A percentile compares a stretch with the other conserved stretches of the same genome.
Conservation (phyloP, 2,888 invertebrate genomes). For the Scrobipalpa costella region DNA sequence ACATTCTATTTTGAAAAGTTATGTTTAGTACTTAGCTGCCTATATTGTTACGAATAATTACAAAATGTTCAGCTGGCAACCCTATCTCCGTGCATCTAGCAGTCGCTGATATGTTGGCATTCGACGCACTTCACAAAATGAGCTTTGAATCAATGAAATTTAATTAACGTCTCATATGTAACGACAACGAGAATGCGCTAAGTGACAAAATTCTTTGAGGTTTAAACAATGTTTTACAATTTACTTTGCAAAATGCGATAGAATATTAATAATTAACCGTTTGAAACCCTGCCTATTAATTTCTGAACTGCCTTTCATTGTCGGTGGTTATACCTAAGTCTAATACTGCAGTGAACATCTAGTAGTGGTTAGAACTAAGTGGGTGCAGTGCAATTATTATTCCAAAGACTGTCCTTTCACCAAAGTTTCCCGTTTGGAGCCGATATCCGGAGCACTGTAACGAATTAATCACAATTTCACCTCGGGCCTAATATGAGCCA, state of each 20-base stretch:
- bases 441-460: slow-evolving; percentile 70
- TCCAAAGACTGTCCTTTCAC: slow-evolving; percentile 55
- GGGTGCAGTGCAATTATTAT: slow-evolving; percentile 49
- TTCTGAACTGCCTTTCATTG: too few species aligned
- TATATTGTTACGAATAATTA: not conserved
- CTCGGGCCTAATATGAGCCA: slow-evolving; percentile 75
- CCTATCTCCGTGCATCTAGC: slow-evolving; percentile 44
- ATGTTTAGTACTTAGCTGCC: not conserved
- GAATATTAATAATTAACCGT: not conserved
- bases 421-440: slow-evolving; percentile 56
- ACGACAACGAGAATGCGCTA: slow-evolving; percentile 1
- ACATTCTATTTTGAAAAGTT: too few species aligned
- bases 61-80: not conserved
- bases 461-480: slow-evolving; percentile 80
- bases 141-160: slow-evolving; percentile 61
- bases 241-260: not conserved
- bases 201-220: not conserved
- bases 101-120: slow-evolving; percentile 61
- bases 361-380: slow-evolving; percentile 5
- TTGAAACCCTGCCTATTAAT: too few species aligned
- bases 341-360: slow-evolving; percentile 2
- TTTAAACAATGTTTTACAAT: not conserved
- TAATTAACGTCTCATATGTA: slow-evolving; percentile 54
- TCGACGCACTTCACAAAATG: slow-evolving; percentile 59
- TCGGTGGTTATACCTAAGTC: not conserved